Conservation (phyloP, 1,140 invertebrate genomes). For the Sarcophaga bullata region DNA sequence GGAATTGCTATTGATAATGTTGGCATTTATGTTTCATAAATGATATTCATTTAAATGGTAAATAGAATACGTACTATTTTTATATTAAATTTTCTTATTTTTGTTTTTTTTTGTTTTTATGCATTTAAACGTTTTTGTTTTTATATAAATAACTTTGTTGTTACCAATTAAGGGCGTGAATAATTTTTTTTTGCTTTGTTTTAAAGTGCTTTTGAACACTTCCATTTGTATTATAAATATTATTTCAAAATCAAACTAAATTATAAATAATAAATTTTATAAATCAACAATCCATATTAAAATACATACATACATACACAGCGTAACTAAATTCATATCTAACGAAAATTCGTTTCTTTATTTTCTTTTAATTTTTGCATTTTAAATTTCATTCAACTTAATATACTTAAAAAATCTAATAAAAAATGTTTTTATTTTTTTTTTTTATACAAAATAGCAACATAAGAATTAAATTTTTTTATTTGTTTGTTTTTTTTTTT, state of each 20-base stretch:
- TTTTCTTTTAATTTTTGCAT: neutral
- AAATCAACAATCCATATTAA: slow-evolving; percentile 27
- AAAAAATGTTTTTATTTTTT: slow-evolving; percentile 4
- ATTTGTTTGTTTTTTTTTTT: too few species aligned
- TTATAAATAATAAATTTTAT: slow-evolving; percentile 14
- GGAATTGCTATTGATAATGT: neutral
- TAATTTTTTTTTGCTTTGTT: slow-evolving; percentile 1
- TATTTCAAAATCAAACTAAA: neutral
- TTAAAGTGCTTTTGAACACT: slow-evolving; percentile 31
- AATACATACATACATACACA: slow-evolving; percentile 9
- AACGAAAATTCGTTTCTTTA: slow-evolving; percentile 8
- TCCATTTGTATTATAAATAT: neutral
- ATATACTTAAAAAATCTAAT: slow-evolving; percentile 2
- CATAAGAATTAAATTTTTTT: slow-evolving; percentile 10
- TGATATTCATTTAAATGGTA: neutral
- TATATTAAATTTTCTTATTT: neutral
- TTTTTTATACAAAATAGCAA: slow-evolving; percentile 25
- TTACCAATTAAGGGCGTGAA: too few species aligned
- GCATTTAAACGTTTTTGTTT: neutral
- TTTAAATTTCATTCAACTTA: slow-evolving; percentile 26
- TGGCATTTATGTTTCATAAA: neutral
- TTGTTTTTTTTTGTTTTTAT: slow-evolving; percentile 4
- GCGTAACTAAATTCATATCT: slow-evolving; percentile 29
- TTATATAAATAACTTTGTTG: neutral
- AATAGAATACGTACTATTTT: neutral